These are phyloP conservation scores for Paramuricea clavata DNA, from an alignment of 92 coral and sea anemone species.

Conservation along the genomic window DNA sequence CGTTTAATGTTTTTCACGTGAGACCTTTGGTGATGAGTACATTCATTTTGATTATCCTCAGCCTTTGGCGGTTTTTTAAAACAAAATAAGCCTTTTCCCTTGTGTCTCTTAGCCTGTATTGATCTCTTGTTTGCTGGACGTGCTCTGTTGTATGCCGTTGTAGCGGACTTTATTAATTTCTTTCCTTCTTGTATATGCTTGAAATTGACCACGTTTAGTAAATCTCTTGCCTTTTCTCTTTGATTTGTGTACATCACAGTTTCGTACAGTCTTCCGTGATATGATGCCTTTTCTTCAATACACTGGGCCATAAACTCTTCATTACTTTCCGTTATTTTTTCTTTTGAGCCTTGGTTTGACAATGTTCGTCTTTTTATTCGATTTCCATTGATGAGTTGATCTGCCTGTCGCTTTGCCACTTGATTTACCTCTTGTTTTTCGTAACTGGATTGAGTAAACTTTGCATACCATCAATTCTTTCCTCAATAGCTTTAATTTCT, in stretches of 20 bases:
- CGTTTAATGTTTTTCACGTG: slow-evolving; percentile 68
- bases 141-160: slow-evolving; percentile 64
- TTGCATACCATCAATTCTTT: no score
- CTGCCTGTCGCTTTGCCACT: no score
- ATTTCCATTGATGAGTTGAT: no score
- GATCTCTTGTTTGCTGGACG: slow-evolving; percentile 58
- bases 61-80: slow-evolving; percentile 65
- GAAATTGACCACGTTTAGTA: neutral
- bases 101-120: slow-evolving; percentile 57
- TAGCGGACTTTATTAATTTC: slow-evolving; percentile 58
- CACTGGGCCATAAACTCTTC: neutral
- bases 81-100: slow-evolving; percentile 69
- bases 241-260: slow-evolving; percentile 3
- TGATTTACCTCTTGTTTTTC: no score
- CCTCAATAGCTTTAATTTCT: no score
- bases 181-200: slow-evolving; percentile 51
- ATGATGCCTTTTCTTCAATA: neutral
- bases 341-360: neutral
- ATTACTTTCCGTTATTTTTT: neutral
- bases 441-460: no score
- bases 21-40: slow-evolving; percentile 74
- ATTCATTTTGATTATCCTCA: slow-evolving; percentile 57
- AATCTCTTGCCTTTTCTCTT: neutral
- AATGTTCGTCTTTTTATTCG: no score
- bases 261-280: neutral